Conservation (phyloP, 2,797 vertebrate species). For the Mormyrops boulengeri region DNA sequence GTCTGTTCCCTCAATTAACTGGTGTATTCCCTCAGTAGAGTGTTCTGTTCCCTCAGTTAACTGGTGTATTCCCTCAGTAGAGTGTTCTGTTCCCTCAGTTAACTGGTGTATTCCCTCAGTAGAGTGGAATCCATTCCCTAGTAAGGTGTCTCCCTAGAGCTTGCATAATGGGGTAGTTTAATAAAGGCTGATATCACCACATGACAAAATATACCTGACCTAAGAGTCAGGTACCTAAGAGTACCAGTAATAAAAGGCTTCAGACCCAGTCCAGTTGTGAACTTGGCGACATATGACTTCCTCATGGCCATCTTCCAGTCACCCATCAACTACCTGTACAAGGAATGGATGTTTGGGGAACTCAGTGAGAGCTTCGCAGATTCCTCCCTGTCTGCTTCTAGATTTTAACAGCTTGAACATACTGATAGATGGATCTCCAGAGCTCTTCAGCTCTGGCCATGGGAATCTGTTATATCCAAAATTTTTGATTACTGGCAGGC, state of each 20-base stretch:
- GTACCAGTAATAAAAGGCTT: slow-evolving; percentile 79
- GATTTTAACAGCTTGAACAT: not conserved
- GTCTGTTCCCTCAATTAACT: no score
- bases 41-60: not conserved
- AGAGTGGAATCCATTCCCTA: not conserved
- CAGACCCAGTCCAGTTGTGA: slow-evolving; percentile 81
- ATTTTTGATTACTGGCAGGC: not conserved
- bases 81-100: not conserved
- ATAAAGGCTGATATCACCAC: not conserved
- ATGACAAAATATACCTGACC: no score
- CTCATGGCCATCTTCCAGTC: slow-evolving; percentile 87
- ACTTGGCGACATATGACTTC: slow-evolving; percentile 83
- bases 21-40: no score
- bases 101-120: no score
- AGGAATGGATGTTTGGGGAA: slow-evolving; percentile 84
- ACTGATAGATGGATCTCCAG: not conserved
- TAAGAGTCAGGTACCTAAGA: no score
- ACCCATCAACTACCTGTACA: slow-evolving; percentile 80
- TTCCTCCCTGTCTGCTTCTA: not conserved
- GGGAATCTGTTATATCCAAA: not conserved
- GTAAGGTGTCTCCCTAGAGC: not conserved
- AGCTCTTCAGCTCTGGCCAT: not conserved
- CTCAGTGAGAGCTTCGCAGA: slow-evolving; percentile 59
- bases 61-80: no score
- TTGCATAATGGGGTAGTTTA: not conserved